Percentiles rank a stretch among this genome's conserved stretches.
phyloP scores from a whole-genome alignment of 2,113 vertebrate species.

The Corythornis vintsioides region DNA sequence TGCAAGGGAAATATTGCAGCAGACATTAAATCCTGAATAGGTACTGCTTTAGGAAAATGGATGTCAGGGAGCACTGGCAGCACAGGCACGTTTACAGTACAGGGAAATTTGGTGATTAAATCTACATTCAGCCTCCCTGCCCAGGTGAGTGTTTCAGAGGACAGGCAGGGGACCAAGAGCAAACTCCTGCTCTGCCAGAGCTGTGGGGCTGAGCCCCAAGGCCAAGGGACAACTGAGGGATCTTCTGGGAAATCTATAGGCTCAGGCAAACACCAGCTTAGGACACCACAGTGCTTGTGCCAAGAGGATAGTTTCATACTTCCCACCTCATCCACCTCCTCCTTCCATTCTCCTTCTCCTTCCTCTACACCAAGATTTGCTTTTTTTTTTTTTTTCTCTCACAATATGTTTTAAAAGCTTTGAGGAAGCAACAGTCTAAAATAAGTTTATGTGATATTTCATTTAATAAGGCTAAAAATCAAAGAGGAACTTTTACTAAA shows the following conservation, averaged over 20 bases:
- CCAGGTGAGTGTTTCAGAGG: fast-evolving
- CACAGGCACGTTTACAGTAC: not conserved
- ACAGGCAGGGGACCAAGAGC: fast-evolving
- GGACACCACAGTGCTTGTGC: not conserved
- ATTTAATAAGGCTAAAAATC: not conserved
- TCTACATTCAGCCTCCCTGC: not conserved
- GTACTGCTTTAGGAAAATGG: not conserved
- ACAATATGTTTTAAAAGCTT: not conserved
- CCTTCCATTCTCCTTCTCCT: not conserved
- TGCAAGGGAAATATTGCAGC: not conserved
- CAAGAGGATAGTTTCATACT: not conserved
- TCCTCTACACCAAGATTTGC: not conserved
- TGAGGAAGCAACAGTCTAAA: not conserved
- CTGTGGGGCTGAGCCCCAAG: not conserved
- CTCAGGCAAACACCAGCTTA: not conserved
- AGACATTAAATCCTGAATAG: not conserved
- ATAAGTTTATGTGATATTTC: not conserved
- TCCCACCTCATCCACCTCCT: not conserved
- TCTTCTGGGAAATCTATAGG: not conserved
- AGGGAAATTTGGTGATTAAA: not conserved
- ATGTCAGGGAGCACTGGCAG: not conserved
- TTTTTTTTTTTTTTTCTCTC: not conserved
- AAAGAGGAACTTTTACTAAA: not conserved
- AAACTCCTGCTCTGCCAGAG: not conserved
- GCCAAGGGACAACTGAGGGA: not conserved